Percentiles rank a stretch among this genome's conserved stretches.
Conservation (phyloP, 2,888 invertebrate species). For the Bruchidius siliquastri region DNA sequence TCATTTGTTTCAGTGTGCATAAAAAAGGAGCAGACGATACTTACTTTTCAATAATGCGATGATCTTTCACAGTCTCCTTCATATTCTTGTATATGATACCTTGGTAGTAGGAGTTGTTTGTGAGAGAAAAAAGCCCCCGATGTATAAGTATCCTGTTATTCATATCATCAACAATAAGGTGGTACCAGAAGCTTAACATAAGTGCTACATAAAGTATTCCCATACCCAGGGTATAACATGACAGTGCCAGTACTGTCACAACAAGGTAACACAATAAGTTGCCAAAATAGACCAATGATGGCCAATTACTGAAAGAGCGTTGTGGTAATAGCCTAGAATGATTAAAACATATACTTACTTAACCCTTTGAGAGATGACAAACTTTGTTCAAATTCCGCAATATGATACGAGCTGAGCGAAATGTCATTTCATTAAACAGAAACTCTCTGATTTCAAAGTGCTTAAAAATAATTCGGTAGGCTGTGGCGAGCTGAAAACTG, state of each 20-base stretch:
- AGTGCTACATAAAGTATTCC: neutral
- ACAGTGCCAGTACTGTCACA: neutral
- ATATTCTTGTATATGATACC: neutral
- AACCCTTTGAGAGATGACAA: too few species aligned
- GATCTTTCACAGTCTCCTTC: neutral
- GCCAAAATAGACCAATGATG: neutral
- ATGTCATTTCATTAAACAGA: too few species aligned
- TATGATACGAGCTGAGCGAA: too few species aligned
- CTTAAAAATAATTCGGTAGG: too few species aligned
- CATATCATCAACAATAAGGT: neutral
- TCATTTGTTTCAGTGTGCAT: too few species aligned
- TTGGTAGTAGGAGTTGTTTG: neutral
- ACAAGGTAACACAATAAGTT: neutral
- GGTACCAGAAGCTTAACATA: neutral
- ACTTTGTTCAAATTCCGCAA: too few species aligned
- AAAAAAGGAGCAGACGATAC: too few species aligned
- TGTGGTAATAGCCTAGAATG: neutral
- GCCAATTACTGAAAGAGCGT: neutral
- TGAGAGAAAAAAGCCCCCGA: neutral
- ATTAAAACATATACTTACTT: too few species aligned
- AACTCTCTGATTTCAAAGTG: too few species aligned
- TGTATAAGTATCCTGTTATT: neutral
- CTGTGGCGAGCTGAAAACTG: too few species aligned
- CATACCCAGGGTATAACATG: neutral
- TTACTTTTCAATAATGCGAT: neutral